A percentile compares a stretch with the other conserved stretches of the same genome.
phyloP scores from a whole-genome alignment of 2,888 invertebrate genomes.

The Drosophila flavopinicola region DNA sequence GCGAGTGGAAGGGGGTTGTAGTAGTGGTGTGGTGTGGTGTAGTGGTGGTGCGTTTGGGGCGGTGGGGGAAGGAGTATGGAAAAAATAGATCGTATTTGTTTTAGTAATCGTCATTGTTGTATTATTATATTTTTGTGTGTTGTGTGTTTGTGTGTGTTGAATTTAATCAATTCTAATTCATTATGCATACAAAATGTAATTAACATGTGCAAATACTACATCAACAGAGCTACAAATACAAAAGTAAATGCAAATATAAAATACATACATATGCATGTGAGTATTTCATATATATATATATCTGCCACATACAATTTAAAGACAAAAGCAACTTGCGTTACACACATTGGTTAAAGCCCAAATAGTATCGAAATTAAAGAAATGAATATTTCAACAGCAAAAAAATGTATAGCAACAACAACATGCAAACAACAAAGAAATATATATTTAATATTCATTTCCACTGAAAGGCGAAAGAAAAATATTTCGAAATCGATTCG shows the following conservation, averaged over 20 bases:
- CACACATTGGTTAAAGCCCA: not conserved
- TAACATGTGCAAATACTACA: conserved; percentile 39
- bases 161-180: conserved; percentile 49
- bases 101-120: conserved; percentile 34
- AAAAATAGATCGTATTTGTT: conserved; percentile 38
- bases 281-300: no score
- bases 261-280: conserved; percentile 20
- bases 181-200: conserved; percentile 55
- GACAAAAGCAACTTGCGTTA: not conserved
- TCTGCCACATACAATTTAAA: not conserved
- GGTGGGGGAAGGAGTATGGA: conserved; percentile 11
- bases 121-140: conserved; percentile 5
- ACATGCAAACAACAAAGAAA: conserved; percentile 9
- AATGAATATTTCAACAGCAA: conserved; percentile 12
- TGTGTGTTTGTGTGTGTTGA: conserved; percentile 8
- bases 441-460: not conserved
- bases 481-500: not conserved
- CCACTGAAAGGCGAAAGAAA: conserved; percentile 1
- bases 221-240: conserved; percentile 21
- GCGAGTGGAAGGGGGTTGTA: not conserved
- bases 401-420: conserved; percentile 9
- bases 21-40: not conserved
- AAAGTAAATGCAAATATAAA: conserved; percentile 10
- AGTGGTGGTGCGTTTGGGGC: conserved; percentile 2
- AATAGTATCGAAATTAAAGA: not conserved